phyloP scores from a whole-genome alignment of 2,888 invertebrate species.

The Dilophus febrilis region DNA sequence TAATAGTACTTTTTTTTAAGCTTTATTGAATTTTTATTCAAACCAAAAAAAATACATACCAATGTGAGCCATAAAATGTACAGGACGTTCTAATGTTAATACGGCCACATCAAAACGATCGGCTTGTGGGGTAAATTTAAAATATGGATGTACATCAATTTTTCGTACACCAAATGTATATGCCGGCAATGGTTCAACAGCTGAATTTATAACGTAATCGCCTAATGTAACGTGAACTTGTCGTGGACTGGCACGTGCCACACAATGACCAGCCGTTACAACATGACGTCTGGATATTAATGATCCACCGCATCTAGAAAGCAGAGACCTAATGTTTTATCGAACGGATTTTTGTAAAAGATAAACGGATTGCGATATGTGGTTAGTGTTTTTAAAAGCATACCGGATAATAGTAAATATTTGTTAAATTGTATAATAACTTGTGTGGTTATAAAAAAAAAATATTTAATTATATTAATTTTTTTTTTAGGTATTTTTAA shows the following conservation, averaged over 20 bases:
- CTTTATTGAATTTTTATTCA: not conserved
- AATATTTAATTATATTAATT: too few relatives aligned
- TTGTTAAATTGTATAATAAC: too few relatives aligned
- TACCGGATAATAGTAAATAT: too few relatives aligned
- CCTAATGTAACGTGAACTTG: constrained; percentile 76
- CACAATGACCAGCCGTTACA: constrained; percentile 88
- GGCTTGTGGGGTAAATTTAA: constrained; percentile 85
- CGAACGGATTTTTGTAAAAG: too few relatives aligned
- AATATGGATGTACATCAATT: constrained; percentile 80
- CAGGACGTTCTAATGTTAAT: constrained; percentile 66
- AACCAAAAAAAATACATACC: constrained; percentile 26
- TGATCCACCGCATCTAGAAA: constrained; percentile 73
- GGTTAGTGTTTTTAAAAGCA: too few relatives aligned
- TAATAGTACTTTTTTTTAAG: not conserved
- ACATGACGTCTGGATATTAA: constrained; percentile 80
- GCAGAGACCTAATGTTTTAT: constrained; percentile 6
- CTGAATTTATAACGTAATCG: constrained; percentile 87
- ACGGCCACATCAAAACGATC: constrained; percentile 86
- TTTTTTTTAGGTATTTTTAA: too few relatives aligned
- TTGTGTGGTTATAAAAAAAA: too few relatives aligned
- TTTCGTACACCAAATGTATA: constrained; percentile 84
- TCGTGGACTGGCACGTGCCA: constrained; percentile 74
- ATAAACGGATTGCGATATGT: too few relatives aligned
- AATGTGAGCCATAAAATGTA: constrained; percentile 82
- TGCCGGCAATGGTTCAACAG: constrained; percentile 76